phyloP scores from a whole-genome alignment of 2,797 vertebrate genomes.

The Onychomys leucogaster region DNA sequence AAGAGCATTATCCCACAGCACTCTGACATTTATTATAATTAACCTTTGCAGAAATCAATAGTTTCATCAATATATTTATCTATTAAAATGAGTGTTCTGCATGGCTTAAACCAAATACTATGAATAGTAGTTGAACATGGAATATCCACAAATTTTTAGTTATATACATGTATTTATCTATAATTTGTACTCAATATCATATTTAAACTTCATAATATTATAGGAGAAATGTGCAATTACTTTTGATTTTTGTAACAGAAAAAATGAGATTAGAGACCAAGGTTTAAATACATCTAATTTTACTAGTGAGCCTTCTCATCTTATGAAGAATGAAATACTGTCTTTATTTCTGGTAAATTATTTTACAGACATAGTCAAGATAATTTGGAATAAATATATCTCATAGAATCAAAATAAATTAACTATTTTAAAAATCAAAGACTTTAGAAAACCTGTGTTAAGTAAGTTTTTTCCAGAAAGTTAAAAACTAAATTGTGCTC shows the following conservation, averaged over 20 bases:
- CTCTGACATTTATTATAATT: neutral
- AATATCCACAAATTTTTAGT: neutral
- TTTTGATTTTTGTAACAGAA: conserved; percentile 23
- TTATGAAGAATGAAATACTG: neutral
- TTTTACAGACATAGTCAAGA: neutral
- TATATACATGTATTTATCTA: neutral
- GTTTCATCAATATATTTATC: neutral
- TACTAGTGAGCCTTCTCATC: neutral
- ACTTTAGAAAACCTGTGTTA: neutral
- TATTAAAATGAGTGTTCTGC: neutral
- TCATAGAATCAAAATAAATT: conserved; percentile 30
- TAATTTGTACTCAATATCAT: neutral
- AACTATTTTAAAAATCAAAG: neutral
- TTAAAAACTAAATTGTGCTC: neutral
- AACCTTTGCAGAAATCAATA: neutral
- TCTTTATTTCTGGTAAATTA: neutral
- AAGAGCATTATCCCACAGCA: no score
- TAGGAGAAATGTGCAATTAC: no score
- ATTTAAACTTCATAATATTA: neutral
- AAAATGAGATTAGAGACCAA: neutral
- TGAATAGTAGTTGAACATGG: neutral
- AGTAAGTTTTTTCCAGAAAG: neutral
- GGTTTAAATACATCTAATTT: neutral
- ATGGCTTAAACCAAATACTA: neutral
- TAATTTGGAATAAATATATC: neutral